These are phyloP conservation scores for Oncorhynchus mykiss DNA, from an alignment of 2,113 vertebrate species.

Conservation along the genomic window DNA sequence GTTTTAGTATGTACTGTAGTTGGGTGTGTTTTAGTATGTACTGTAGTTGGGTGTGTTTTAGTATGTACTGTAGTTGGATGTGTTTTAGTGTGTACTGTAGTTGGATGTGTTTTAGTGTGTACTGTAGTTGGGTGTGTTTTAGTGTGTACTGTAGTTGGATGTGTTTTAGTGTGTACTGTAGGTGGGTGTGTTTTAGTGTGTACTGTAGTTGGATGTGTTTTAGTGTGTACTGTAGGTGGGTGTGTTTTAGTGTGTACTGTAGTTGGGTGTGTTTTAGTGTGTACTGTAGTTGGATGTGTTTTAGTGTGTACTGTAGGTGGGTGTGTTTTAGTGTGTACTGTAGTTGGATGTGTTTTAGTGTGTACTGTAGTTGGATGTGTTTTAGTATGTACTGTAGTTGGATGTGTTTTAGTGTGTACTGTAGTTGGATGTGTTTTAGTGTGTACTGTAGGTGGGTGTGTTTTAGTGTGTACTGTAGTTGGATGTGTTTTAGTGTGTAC, in stretches of 20 bases:
- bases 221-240: too few relatives aligned
- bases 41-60: not conserved
- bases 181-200: not conserved
- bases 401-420: too few relatives aligned
- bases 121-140: too few relatives aligned
- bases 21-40: not conserved
- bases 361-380: too few relatives aligned
- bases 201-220: slow-evolving; percentile 12
- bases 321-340: not conserved
- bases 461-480: not conserved
- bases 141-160: too few relatives aligned
- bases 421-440: not conserved
- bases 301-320: not conserved
- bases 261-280: too few relatives aligned
- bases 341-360: slow-evolving; percentile 10
- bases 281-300: too few relatives aligned
- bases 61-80: slow-evolving; percentile 7
- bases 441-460: slow-evolving; percentile 1
- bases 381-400: too few relatives aligned
- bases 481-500: not conserved
- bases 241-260: too few relatives aligned
- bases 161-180: not conserved
- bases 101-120: too few relatives aligned
- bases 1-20: too few relatives aligned
- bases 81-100: not conserved